Evolutionary conservation across 2,113 vertebrate species (phyloP), one percentile per base, ranked within the genome.

Genomic region (Galeopterus variegatus): DNA sequence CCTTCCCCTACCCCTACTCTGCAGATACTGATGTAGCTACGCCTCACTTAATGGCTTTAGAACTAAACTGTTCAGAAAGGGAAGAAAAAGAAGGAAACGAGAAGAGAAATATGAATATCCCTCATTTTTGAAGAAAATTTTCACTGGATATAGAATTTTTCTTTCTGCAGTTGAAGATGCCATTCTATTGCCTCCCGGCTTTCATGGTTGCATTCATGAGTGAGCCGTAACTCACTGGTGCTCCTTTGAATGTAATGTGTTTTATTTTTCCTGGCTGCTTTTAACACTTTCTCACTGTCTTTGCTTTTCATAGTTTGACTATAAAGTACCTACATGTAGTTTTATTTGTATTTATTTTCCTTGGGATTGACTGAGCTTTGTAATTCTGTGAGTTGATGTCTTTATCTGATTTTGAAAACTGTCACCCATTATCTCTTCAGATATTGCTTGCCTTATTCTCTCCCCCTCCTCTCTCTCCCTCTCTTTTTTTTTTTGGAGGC

Each of bases 181-280:
- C 24, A 31, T 91, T 79, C 91, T 12, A 88, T 88, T 76, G 48
- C 77, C 62, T 23, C 9, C 56, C 88, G 14, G 50, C 36, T 88
- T 94, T 96, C 94, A 92, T 94, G 89, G 28, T 56, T 89, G 18
- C 28, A 50, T 26, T 48, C 10, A 62, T 3, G 76, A 76, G 65
- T 90, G 67, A 86, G 65, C 11, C 33, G 31, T 60, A 58, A 58
- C 23, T 84, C 36, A 54, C 28, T 19, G 14, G 6, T 62, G n/a
- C 14, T 56, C 28, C 54, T 79, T 79, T 48, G n/a, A 85, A 93
- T 90, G 15, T 62, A 69, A 54, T 36, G 28, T 84, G 56, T 60
- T 81, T 93, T 77, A 17, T 76, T 92, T 96, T 90, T 82, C 54
- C 52, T 45, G 24, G 11, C 4, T 72, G 1, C 9, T 92, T 92